Percentiles rank a stretch among this genome's conserved stretches.
Conservation (phyloP, 2,113 vertebrate genomes). For the Alouatta palliata region DNA sequence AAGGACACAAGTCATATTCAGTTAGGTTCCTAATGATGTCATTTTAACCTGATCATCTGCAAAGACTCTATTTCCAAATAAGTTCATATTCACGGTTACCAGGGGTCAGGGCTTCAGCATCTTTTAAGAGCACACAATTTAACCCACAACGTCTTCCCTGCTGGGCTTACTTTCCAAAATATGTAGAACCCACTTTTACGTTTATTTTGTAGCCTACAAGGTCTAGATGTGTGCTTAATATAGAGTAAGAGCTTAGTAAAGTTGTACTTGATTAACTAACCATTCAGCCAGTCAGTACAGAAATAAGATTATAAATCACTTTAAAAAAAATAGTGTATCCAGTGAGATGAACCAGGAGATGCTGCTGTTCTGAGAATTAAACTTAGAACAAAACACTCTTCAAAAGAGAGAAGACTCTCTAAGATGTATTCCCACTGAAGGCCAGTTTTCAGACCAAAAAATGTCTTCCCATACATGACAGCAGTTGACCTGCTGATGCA, state of each 20-base stretch:
- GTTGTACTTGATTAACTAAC: not conserved
- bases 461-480: rapidly evolving
- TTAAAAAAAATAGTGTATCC: rapidly evolving
- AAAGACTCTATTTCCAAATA: not conserved
- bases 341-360: too few relatives aligned
- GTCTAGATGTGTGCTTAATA: too few relatives aligned
- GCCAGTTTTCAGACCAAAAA: not conserved
- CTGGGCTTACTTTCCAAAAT: not conserved
- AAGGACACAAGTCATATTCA: not conserved
- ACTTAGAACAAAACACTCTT: not conserved
- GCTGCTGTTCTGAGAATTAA: not conserved
- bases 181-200: not conserved
- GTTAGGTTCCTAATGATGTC: not conserved
- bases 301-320: not conserved
- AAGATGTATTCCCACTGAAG: not conserved
- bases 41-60: not conserved
- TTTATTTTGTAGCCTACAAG: rapidly evolving
- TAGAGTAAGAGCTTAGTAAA: not conserved
- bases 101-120: rapidly evolving
- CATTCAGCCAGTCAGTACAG: rapidly evolving
- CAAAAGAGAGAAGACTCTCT: not conserved
- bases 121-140: not conserved
- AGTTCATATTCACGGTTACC: rapidly evolving
- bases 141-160: too few relatives aligned
- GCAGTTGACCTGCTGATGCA: rapidly evolving